Evolutionary conservation across 1,140 invertebrate species (phyloP).

Genomic region (Tribolium madens): DNA sequence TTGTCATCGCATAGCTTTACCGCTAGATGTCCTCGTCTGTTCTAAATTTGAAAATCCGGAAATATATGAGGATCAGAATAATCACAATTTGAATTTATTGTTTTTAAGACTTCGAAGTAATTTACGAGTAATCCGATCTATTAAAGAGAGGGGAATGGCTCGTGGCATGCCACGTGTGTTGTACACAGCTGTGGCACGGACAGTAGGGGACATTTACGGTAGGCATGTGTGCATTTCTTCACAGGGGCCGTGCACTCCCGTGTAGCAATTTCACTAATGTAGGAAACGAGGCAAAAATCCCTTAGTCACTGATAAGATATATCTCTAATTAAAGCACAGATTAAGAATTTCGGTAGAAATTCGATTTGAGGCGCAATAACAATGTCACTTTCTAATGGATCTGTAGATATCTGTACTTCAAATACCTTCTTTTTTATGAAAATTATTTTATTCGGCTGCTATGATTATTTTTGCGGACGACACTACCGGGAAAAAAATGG

Average conservation of each 20-base stretch:
- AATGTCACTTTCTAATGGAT: neutral
- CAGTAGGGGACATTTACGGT: slow-evolving; percentile 53
- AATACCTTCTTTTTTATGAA: neutral
- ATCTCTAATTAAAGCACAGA: too few relatives aligned
- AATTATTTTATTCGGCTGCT: slow-evolving; percentile 7
- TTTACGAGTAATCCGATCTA: slow-evolving; percentile 38
- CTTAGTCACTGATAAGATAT: neutral
- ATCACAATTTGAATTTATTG: slow-evolving; percentile 12
- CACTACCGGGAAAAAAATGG: neutral
- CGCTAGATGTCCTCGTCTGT: neutral
- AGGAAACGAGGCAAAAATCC: neutral
- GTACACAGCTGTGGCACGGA: slow-evolving; percentile 54
- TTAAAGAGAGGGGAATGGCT: slow-evolving; percentile 39
- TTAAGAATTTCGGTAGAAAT: too few relatives aligned
- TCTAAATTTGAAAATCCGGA: slow-evolving; percentile 9
- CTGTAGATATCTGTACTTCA: neutral
- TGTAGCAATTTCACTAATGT: neutral
- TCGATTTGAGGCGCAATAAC: neutral
- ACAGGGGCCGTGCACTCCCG: slow-evolving; percentile 15
- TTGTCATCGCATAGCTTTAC: neutral
- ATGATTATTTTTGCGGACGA: neutral
- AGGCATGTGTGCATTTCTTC: slow-evolving; percentile 50
- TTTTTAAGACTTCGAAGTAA: slow-evolving; percentile 27
- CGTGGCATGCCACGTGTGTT: slow-evolving; percentile 53
- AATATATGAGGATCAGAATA: neutral